Evolutionary conservation across 1,140 invertebrate species (phyloP).

Genomic region (Hermatobates lingyangjiaoensis): DNA sequence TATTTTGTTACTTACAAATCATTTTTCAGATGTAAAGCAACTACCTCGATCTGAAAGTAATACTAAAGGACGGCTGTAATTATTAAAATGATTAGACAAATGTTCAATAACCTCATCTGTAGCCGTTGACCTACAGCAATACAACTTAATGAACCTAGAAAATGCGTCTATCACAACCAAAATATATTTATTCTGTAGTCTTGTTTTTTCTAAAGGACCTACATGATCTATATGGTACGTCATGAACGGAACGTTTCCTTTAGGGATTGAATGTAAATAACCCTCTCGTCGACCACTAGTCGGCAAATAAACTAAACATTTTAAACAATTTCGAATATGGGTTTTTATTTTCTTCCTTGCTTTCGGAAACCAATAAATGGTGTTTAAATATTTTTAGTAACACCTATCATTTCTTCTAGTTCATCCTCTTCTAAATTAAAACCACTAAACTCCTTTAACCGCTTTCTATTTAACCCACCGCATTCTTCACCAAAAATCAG

Average conservation of each 20-base stretch:
- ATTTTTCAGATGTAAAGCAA: neutral
- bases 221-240: neutral
- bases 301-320: constrained; percentile 16
- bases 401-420: too few species aligned
- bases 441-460: too few species aligned
- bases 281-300: constrained; percentile 4
- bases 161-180: constrained; percentile 11
- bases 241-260: neutral
- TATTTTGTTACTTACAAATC: too few species aligned
- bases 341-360: constrained; percentile 10
- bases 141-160: constrained; percentile 13
- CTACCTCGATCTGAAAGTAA: neutral
- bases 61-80: neutral
- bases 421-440: too few species aligned
- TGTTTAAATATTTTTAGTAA: too few species aligned
- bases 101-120: neutral
- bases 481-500: too few species aligned
- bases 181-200: constrained; percentile 6
- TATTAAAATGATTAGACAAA: neutral
- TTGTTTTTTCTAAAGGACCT: constrained; percentile 7
- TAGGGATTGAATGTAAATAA: neutral
- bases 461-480: too few species aligned
- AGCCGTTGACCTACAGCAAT: constrained; percentile 7
- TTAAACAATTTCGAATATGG: constrained; percentile 15
- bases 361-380: constrained; percentile 16